Base-by-base conservation (phyloP, 92 coral and sea anemone species). In the Pocillopora meandrina region DNA sequence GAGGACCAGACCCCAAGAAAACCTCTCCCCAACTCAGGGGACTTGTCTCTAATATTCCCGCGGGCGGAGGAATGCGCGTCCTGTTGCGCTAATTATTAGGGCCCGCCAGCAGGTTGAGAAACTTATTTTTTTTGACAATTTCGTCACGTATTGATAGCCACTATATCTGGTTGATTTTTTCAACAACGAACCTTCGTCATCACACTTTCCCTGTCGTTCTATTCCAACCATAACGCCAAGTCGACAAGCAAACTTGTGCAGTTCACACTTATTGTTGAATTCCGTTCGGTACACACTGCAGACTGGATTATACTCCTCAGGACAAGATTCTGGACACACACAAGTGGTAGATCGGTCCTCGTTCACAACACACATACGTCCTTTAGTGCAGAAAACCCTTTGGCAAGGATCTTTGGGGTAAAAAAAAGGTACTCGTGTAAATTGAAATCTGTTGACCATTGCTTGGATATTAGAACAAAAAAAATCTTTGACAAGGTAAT, bases 201-300 rank as follows among this genome's bases (percentile, higher is more conserved):
- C 71, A 71, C 97, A 93, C 35, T 74, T 65, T 52, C 95, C 97
- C 33, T 71, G 84, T 79, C 88, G 73, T 59, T 75, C 90, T 7
- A 89, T 84, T 62, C 74, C 87, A 52, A 90, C 84, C 73, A 91
- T 72, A 67, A 91, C 80, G 11, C 92, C 97, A 66, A 79, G 63
- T 10, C 61, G 79, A 78, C 97, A 93, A 10, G 97, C 97, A 81
- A 91, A 87, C 90, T 89, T 93, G 85, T 91, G 93, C 88, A 93
- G 88, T 61, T 93, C 91, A 81, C 97, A 93, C 1, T 76, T 78
- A 88, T 62, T 93, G 87, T 71, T 79, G 89, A 85, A 86, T 49
- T 89, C 70, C 76, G 82, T 87, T 62, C 83, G 83, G 85, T 86
- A 93, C 58, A 85, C 89, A 76, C 93, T 91, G 83, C 97, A 93